Evolutionary conservation across 2,797 vertebrate genomes (phyloP), one percentile per base, ranked within the genome.

Genomic region (Menidia menidia): DNA sequence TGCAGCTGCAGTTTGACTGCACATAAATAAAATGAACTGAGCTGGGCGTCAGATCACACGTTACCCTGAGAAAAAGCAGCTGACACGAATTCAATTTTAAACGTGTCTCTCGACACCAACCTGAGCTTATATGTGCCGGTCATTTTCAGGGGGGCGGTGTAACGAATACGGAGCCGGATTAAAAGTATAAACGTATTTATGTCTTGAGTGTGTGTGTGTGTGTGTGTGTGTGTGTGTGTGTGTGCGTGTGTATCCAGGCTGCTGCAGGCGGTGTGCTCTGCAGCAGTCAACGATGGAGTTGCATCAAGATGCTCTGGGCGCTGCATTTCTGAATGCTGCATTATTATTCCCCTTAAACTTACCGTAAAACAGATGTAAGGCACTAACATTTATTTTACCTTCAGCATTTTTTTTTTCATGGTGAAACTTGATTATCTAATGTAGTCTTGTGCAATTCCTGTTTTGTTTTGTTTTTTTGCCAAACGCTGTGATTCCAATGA

Each of bases 241-340:
- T 64, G 60, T 56, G 53, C 43, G 53, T 61, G 56, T 57, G 75
- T 68, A 73, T 82, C 52, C 61, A 65, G 55, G 67, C 73, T 43
- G 77, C 77, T 77, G 72, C 71, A 72, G 74, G 68, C 71, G 65
- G 42, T 39, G 55, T 60, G 78, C 75, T 83, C 77, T 81, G 73
- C 78, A 73, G 73, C 71, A 71, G 68, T 41, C 65, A 77, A 77
- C 66, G 68, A 8, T 76, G 74, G 15, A 73, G 73, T 80, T 86
- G 87, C 81, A 82, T 84, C 86, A 66, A 61, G 71, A 60, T 61
- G 72, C 68, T 32, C 84, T 68, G 80, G 60, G 35, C 44, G 73
- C 64, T 78, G 64, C 58, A 48, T 70, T 69, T 78, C 62, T 60
- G 57, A 84, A 70, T 65, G 42, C 71, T 73, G 52, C 62, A 12